Base-by-base conservation (phyloP, 2,888 invertebrate genomes). In the Lymantria monacha region DNA sequence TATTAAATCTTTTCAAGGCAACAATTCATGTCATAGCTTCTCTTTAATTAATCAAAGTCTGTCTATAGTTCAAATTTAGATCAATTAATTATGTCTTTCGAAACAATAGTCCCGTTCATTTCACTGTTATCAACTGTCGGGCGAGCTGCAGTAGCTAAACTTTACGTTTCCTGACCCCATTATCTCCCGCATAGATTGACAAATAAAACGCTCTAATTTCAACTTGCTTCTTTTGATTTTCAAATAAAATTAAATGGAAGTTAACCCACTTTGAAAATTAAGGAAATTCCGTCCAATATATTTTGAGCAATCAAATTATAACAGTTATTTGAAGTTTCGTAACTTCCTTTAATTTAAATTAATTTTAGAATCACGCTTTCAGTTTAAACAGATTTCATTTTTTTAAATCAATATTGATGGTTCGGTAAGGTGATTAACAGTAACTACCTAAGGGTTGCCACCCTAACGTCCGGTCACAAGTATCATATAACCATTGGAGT, bases 401-500 rank as follows among this genome's bases (percentile, higher is more conserved):
- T 40, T 55, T 38, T 38, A 15, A 53, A 61, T 53, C 49, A 57
- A 59, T 59, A 54, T 48, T 48, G 45, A 51, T 49, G 51, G 11
- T 56, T 58, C 47, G 30, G 38, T 55, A 56, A 63, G 63, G 68
- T 61, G 58, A 63, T 65, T 65, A 69, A 56, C 49, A 58, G 59
- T 64, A 57, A 61, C 57, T 51, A 55, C 56, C 54, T 61, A 53
- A 63, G 68, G 66, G 63, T 52, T 61, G 60, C 66, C 58, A 61
- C 70, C 74, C 78, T 57, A n/a, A 65, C 66, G 61, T 75, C 76
- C 78, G 76, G 73, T 70, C 56, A 68, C 63, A 54, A 63, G 71
- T 79, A 81, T 83, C 80, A 55, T 57, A 72, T 79, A 72, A 77
- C 81, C 77, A 59, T 57, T 67, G 51, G 61, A 72, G 69, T 70